Conservation (phyloP, 92 coral and sea anemone species). For the Pocillopora grandis region DNA sequence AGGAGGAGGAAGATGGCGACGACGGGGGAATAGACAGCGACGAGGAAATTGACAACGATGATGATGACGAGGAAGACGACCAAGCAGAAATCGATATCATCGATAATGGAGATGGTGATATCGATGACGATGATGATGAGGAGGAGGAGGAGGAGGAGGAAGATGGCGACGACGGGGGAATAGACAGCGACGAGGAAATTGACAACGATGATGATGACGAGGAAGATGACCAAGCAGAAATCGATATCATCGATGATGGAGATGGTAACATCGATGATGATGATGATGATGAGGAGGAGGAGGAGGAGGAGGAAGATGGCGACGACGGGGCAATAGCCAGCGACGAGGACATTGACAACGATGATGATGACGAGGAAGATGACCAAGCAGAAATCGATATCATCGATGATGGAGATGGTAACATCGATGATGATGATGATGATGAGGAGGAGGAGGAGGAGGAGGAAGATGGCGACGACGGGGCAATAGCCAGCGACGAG, state of each 20-base stretch:
- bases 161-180: not conserved
- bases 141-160: too few species aligned
- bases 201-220: not conserved
- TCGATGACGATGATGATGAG: too few species aligned
- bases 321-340: not conserved
- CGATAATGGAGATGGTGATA: too few species aligned
- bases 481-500: too few species aligned
- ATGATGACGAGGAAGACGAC: too few species aligned
- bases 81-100: too few species aligned
- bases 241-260: not conserved
- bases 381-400: not conserved
- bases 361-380: not conserved
- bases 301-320: not conserved
- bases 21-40: too few species aligned
- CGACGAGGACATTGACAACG: not conserved
- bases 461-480: too few species aligned
- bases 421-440: not conserved
- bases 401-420: not conserved
- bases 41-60: too few species aligned
- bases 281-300: not conserved
- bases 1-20: not conserved
- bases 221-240: not conserved
- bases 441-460: not conserved
- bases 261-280: not conserved
- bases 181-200: too few species aligned